These are phyloP conservation scores for Pristionchus entomophagus DNA, from an alignment of 2,888 invertebrate genomes.

Conservation along the genomic window DNA sequence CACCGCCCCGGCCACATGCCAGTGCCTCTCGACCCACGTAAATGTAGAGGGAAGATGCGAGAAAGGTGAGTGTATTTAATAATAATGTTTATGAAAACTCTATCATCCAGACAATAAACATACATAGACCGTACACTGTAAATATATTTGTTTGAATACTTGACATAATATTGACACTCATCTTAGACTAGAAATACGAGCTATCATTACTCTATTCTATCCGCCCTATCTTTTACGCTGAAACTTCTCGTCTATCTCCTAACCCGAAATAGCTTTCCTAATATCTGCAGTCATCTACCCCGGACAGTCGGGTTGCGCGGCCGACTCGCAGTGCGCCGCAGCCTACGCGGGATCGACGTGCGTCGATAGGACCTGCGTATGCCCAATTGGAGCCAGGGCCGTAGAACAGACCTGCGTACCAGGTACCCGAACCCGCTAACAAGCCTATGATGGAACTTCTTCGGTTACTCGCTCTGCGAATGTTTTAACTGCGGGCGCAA, in stretches of 20 bases:
- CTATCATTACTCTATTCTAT: too few species aligned
- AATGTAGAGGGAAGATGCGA: constrained; percentile 73
- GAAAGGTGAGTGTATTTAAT: constrained; percentile 64
- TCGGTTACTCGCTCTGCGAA: too few species aligned
- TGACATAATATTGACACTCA: too few species aligned
- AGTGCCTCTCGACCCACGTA: constrained; percentile 76
- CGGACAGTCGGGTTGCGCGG: constrained; percentile 74
- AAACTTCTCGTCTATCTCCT: constrained; percentile 45
- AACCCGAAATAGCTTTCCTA: constrained; percentile 39
- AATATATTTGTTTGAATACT: too few species aligned
- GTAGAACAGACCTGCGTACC: constrained; percentile 75
- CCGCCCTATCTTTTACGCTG: too few species aligned
- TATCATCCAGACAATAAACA: too few species aligned
- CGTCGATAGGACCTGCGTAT: constrained; percentile 71
- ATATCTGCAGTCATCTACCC: constrained; percentile 74
- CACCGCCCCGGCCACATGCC: constrained; percentile 73
- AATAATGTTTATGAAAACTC: too few species aligned
- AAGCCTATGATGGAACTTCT: too few species aligned
- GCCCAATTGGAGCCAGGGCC: constrained; percentile 73
- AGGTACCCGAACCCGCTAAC: constrained; percentile 58
- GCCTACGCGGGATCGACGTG: constrained; percentile 72
- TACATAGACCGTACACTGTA: too few species aligned
- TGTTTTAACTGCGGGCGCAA: background rate
- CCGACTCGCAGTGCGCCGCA: constrained; percentile 73
- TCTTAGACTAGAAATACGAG: too few species aligned